Evolutionary conservation across 1,140 invertebrate genomes (phyloP), one percentile per base, ranked within the genome.

Genomic region (Laupala kohalensis): DNA sequence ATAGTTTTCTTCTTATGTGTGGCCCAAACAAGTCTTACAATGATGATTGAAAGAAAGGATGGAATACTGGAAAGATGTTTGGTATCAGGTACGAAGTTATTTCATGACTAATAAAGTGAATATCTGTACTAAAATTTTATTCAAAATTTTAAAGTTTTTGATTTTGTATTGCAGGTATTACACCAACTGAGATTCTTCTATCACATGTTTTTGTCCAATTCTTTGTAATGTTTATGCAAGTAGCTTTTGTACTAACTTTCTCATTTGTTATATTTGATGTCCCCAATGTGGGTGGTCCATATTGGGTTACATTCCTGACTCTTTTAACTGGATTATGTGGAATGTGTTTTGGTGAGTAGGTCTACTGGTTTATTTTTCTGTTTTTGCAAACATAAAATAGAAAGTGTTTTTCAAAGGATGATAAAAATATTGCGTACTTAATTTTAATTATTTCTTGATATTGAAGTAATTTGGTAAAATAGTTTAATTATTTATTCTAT

Each of bases 1-100:
- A 96, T 97, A 66, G 92, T 96, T 6, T 98, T 95, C 84, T 96
- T 97, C 82, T 86, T 97, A 78, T 94, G 95, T 0, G 92, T 96
- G 2, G 95, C 94, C 30, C 82, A 97, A 67, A 97, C 95, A 5
- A 94, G 95, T 0, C 90, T 94, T 0, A 88, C 93, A 0, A 90
- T 97, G 86, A 87, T 98, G 73, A 86, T 95, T 37, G 96, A 98
- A 79, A 86, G 93, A 74, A 89, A 93, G 74, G 93, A 95, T 79
- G 94, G 94, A n/a, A 87, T 95, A 73, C 77, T 96, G 67, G 94
- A 97, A 78, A 84, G 94, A 74, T 92, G 90, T 67, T 83, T 94
- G 66, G 93, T 96, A 0, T 92, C 92, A 30, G 92, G 92, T 78
- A 87, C 27, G 70, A 28, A 19, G 5, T 30, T 30, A 15, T 13